phyloP scores from a whole-genome alignment of 2,113 vertebrate genomes.

The Megaceryle torquata region DNA sequence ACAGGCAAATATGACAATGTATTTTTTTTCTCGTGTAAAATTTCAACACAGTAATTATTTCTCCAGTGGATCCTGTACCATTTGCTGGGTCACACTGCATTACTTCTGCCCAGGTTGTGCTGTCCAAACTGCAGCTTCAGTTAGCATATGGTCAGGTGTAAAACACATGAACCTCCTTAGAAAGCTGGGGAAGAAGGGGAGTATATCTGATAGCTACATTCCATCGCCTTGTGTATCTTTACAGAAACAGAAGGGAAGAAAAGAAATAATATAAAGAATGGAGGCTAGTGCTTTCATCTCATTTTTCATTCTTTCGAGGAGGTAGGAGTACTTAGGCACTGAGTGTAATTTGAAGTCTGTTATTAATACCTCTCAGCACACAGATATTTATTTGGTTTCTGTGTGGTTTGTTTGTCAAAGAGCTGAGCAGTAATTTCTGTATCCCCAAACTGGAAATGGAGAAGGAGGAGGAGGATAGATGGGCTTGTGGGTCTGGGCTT shows the following conservation, averaged over 20 bases:
- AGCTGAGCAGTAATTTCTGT: not conserved
- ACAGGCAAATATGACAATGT: not conserved
- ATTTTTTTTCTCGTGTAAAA: not conserved
- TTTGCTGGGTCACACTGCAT: not conserved
- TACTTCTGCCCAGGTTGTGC: not conserved
- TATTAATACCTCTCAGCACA: not conserved
- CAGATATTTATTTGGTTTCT: not conserved
- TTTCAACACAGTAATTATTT: not conserved
- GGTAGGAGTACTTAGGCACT: not conserved
- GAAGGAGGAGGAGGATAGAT: not conserved
- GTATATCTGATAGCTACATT: rapidly evolving
- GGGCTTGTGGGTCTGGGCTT: not conserved
- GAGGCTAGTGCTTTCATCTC: not conserved
- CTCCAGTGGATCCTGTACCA: not conserved
- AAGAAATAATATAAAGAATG: not conserved
- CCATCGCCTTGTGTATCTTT: not conserved
- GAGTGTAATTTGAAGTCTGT: not conserved
- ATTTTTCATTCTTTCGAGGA: not conserved
- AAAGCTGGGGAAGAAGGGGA: not conserved
- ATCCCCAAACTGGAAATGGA: not conserved
- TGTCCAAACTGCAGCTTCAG: not conserved
- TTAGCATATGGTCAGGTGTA: not conserved
- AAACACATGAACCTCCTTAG: not conserved
- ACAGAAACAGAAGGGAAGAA: not conserved
- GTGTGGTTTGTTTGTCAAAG: not conserved